phyloP scores from a whole-genome alignment of 2,888 invertebrate species.

The Synergus laeviventris region DNA sequence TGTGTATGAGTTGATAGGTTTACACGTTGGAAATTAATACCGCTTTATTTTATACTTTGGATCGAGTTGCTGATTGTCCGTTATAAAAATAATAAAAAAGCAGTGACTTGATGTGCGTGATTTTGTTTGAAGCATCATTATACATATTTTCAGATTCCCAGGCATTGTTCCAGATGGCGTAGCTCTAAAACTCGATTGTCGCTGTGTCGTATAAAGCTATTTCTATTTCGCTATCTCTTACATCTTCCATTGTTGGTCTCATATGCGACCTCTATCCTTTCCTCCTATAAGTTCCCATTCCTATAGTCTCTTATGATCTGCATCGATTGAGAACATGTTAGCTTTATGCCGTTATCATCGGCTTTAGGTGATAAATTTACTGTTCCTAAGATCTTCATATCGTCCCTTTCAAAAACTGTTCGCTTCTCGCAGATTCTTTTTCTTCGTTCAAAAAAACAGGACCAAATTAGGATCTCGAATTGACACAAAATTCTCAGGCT shows the following conservation, averaged over 20 bases:
- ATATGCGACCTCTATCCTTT: background rate
- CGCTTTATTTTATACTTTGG: slow-evolving; percentile 21
- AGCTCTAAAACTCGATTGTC: slow-evolving; percentile 12
- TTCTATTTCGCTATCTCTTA: slow-evolving; percentile 13
- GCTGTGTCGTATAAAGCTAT: slow-evolving; percentile 21
- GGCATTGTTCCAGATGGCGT: slow-evolving; percentile 31
- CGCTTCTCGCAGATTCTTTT: slow-evolving; percentile 6
- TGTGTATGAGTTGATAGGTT: slow-evolving; percentile 28
- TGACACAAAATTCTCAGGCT: background rate
- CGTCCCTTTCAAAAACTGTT: background rate
- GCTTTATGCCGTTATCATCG: background rate
- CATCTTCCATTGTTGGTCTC: background rate
- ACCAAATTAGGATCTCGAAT: slow-evolving; percentile 32
- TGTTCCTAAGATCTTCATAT: background rate
- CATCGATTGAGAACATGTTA: background rate
- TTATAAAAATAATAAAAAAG: background rate
- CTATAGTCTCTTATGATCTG: background rate
- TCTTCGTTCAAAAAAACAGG: slow-evolving; percentile 10
- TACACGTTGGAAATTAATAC: slow-evolving; percentile 1
- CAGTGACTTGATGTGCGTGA: background rate
- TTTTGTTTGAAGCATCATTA: background rate
- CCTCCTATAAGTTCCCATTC: background rate
- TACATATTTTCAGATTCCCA: slow-evolving; percentile 13
- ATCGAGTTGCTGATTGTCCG: slow-evolving; percentile 11
- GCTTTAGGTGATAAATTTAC: background rate